These are phyloP conservation scores for Tamandua tetradactyla DNA, from an alignment of 2,797 vertebrate genomes.

Conservation along the genomic window DNA sequence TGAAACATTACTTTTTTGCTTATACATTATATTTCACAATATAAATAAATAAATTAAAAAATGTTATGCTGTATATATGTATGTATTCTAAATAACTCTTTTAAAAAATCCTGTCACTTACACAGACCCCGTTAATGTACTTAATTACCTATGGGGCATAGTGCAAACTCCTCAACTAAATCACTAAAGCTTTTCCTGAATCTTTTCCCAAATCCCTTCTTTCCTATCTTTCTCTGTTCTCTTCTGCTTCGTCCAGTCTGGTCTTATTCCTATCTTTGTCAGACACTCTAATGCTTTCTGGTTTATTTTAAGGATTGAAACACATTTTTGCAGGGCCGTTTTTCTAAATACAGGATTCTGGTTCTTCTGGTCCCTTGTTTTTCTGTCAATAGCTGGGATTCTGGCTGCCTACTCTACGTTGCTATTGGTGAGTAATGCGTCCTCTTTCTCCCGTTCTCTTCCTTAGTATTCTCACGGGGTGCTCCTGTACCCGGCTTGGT, in stretches of 20 bases:
- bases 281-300: neutral
- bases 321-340: slow-evolving; percentile 87
- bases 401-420: slow-evolving; percentile 89
- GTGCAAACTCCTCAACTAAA: slow-evolving; percentile 25
- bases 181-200: neutral
- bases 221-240: neutral
- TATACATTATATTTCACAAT: too few species aligned
- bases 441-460: neutral
- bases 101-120: neutral
- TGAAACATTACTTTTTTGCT: too few species aligned
- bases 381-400: slow-evolving; percentile 87
- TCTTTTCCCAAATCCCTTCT: neutral
- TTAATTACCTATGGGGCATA: neutral
- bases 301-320: slow-evolving; percentile 61
- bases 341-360: slow-evolving; percentile 90
- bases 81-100: neutral
- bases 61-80: too few species aligned
- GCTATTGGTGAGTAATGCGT: slow-evolving; percentile 89
- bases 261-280: neutral
- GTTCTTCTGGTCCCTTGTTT: slow-evolving; percentile 93
- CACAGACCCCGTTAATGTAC: neutral
- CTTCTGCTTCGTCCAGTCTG: neutral
- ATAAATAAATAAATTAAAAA: too few species aligned
- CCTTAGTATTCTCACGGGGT: neutral
- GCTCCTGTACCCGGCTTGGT: neutral